Base-by-base conservation (phyloP, 2,888 invertebrate genomes). In the Clivina fossor region DNA sequence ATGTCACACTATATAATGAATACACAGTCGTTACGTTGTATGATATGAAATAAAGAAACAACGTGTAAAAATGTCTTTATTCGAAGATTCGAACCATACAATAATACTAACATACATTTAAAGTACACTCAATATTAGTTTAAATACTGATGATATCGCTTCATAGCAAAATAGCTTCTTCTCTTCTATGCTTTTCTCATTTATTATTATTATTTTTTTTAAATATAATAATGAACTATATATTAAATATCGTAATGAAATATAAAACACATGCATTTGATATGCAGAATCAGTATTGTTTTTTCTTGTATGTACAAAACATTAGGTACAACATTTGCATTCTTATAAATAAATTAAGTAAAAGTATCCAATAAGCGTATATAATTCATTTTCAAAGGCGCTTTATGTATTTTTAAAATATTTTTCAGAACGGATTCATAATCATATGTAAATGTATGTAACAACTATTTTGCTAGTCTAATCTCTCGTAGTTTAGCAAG, bases 191-290 rank as follows among this genome's bases (percentile, higher is more conserved):
- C 49, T 24, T 47, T 47, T 44, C 33, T n/a, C n/a, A n/a, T n/a
- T n/a, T n/a, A n/a, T n/a, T n/a, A n/a, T n/a, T 33, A 40, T 32
- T 37, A 49, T 22, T 38, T 40, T 35, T 49, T 37, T 9, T 9
- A 3, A 15, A 2, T 33, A 15, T 9, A 11, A 7, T 15, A 40
- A 19, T 41, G 43, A 43, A 35, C 22, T 35, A 53, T 53, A 38
- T 38, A 38, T 16, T 19, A 35, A 44, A 43, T 22, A 54, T 54
- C 28, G 16, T 54, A 46, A 54, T 46, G 28, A 38, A 47, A 55
- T 55, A 55, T 55, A 55, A 55, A 55, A 55, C 46, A 54, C 54
- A 55, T 55, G 55, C 46, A 55, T 55, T 47, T 55, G 55, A 55
- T 55, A 55, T 55, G 55, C 55, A 55, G 40, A 55, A 55, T 47